phyloP scores from a whole-genome alignment of 2,888 invertebrate genomes.

The Trachelus tabidus region DNA sequence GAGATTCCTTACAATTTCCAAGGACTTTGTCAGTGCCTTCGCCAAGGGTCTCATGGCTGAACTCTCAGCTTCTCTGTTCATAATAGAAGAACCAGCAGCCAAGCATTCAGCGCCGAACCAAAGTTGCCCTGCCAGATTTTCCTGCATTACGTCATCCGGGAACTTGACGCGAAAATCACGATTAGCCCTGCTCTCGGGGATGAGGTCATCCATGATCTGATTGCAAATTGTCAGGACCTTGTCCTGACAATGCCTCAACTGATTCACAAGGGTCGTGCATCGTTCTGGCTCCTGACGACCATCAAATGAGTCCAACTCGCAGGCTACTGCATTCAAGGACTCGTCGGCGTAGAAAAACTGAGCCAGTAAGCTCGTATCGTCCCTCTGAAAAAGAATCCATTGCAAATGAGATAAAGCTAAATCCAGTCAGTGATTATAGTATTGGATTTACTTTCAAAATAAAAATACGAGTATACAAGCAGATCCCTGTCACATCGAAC shows the following conservation, averaged over 20 bases:
- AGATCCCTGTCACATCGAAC: background rate
- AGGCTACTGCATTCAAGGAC: constrained; percentile 92
- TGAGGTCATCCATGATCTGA: constrained; percentile 93
- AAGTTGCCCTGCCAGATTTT: constrained; percentile 96
- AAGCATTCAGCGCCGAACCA: constrained; percentile 99
- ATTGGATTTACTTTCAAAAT: background rate
- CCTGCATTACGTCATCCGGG: constrained; percentile 98
- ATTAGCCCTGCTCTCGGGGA: constrained; percentile 86
- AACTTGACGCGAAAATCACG: constrained; percentile 98
- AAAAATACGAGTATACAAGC: background rate
- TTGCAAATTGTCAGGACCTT: constrained; percentile 92
- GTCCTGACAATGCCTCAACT: constrained; percentile 93
- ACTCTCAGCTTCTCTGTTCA: constrained; percentile 96
- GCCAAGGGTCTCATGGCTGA: constrained; percentile 96
- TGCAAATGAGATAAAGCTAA: background rate
- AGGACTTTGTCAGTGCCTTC: constrained; percentile 93
- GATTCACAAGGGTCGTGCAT: constrained; percentile 94
- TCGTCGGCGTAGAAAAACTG: constrained; percentile 99
- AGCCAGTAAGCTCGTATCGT: constrained; percentile 92
- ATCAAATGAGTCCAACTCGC: constrained; percentile 98
- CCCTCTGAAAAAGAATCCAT: constrained; percentile 75
- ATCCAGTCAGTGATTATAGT: background rate
- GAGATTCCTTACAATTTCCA: constrained; percentile 91
- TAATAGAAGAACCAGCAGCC: constrained; percentile 97
- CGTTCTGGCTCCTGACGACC: constrained; percentile 98